Base-by-base conservation (phyloP, 2,888 invertebrate genomes). In the Lochmaea crataegi region DNA sequence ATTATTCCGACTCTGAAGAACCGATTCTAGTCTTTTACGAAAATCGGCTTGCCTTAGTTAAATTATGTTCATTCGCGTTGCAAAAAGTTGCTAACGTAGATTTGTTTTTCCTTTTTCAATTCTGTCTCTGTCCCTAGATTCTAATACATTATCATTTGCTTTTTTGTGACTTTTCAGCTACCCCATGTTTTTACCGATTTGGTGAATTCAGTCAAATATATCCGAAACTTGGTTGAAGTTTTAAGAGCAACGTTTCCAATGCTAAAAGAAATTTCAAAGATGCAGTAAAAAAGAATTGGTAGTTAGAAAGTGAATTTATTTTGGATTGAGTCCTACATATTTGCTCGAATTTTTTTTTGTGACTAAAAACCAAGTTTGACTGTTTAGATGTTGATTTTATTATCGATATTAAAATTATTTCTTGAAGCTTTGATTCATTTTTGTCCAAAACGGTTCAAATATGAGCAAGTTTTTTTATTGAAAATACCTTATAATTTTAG, bases 61-160 rank as follows among this genome's bases (percentile, higher is more conserved):
- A 76, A 76, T 74, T 74, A 76, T 72, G 70, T 74, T 74, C 71
- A 72, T 72, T 74, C 66, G 60, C 56, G 22, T 58, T 64, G 66
- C 51, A 72, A 72, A 69, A 72, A 72, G 66, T 63, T 69, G 68
- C 56, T 45, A 74, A 72, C 71, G 68, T 72, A 58, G 72, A 72
- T 74, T 74, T 74, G 66, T 72, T 74, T 65, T 64, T 74, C 68
- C 68, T 72, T 68, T 64, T 72, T 69, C 72, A 69, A 53, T 66
- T 68, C 42, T 63, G 63, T 32, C 66, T 64, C 41, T 61, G 58
- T 57, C 60, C 16, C 64, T 1, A 22, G 69, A 56, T 64, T 69
- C 63, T 53, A n/a, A 45, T 42, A 57, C 64, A 69, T 69, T 64
- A 63, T 69, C 64, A 69, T 69, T 69, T 60, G 69, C 42, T 69